These are phyloP conservation scores for Gobius niger DNA, from an alignment of 2,113 vertebrate species.

Conservation along the genomic window DNA sequence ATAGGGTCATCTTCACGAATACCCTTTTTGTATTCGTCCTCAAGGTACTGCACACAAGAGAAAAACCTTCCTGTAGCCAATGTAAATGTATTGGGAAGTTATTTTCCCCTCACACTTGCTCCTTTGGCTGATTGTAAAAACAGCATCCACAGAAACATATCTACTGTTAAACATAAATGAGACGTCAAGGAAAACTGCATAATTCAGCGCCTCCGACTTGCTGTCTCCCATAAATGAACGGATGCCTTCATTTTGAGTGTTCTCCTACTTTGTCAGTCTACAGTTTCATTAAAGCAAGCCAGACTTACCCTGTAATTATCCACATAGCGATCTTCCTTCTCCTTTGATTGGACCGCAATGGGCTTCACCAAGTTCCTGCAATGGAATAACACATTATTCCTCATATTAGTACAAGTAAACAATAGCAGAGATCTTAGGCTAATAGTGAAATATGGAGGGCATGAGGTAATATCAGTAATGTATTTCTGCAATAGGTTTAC, in stretches of 20 bases:
- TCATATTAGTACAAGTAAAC: neutral
- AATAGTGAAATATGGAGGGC: too few relatives aligned
- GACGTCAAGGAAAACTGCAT: neutral
- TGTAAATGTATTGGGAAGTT: too few relatives aligned
- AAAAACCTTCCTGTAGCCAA: neutral
- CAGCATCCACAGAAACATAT: neutral
- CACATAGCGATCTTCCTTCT: constrained; percentile 97
- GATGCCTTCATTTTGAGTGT: neutral
- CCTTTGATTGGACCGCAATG: constrained; percentile 97
- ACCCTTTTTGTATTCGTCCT: constrained; percentile 96
- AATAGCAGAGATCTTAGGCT: neutral
- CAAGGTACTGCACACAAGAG: constrained; percentile 83
- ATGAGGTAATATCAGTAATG: too few relatives aligned
- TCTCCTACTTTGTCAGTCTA: neutral
- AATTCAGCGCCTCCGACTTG: neutral
- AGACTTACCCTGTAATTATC: constrained; percentile 90
- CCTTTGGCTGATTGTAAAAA: neutral
- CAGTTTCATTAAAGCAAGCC: neutral
- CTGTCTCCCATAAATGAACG: neutral
- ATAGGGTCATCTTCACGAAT: constrained; percentile 95
- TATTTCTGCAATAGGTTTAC: too few relatives aligned
- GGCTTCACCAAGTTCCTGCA: constrained; percentile 92
- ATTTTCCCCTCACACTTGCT: too few relatives aligned
- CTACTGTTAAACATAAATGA: constrained; percentile 1
- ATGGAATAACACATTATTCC: neutral